Conservation (phyloP, 2,888 invertebrate genomes). For the Corbicula japonica region DNA sequence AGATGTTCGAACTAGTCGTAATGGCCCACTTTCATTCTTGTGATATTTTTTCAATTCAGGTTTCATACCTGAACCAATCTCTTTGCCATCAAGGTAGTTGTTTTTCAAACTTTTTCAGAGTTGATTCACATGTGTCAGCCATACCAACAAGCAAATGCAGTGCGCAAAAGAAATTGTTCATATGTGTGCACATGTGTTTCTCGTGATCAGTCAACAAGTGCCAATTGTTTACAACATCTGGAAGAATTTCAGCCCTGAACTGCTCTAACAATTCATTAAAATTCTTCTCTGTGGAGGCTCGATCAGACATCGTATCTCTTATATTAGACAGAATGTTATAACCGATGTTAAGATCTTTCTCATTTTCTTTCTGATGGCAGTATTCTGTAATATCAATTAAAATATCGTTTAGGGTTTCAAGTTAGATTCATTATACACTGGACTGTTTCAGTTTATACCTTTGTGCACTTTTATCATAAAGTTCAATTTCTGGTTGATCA, state of each 20-base stretch:
- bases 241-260: slow-evolving; percentile 37
- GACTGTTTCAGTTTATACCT: slow-evolving; percentile 12
- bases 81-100: slow-evolving; percentile 39
- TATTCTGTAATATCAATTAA: slow-evolving; percentile 8
- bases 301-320: slow-evolving; percentile 50
- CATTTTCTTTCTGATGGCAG: slow-evolving; percentile 24
- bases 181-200: slow-evolving; percentile 35
- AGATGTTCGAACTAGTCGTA: slow-evolving; percentile 50
- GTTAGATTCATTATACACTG: slow-evolving; percentile 53
- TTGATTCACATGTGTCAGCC: slow-evolving; percentile 39
- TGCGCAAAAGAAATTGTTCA: slow-evolving; percentile 63
- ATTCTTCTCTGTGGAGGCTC: slow-evolving; percentile 47
- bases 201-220: slow-evolving; percentile 15
- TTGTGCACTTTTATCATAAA: slow-evolving; percentile 15
- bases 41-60: slow-evolving; percentile 54
- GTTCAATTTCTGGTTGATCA: slow-evolving; percentile 16
- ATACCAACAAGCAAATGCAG: slow-evolving; percentile 50
- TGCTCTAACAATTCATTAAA: slow-evolving; percentile 48
- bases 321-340: slow-evolving; percentile 43
- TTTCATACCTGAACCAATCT: slow-evolving; percentile 38
- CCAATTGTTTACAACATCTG: slow-evolving; percentile 43
- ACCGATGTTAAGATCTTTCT: slow-evolving; percentile 26
- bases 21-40: slow-evolving; percentile 53
- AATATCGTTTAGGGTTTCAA: slow-evolving; percentile 35
- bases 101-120: slow-evolving; percentile 44